Base-by-base conservation (phyloP, 2,113 vertebrate species). In the Atlantisia rogersi region DNA sequence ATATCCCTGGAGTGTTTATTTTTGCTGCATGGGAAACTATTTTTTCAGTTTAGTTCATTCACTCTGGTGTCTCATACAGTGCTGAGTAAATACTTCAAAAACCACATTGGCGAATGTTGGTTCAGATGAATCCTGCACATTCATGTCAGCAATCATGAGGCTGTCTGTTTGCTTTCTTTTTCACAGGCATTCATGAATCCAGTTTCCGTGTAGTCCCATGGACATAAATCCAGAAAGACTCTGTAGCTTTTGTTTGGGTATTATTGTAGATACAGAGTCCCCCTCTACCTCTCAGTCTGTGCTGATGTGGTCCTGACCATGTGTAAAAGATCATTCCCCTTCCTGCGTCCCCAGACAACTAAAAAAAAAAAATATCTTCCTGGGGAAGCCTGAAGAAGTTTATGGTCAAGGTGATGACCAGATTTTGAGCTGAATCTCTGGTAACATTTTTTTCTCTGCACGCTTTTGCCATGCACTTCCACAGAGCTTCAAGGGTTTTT, bases 121-220 rank as follows among this genome's bases (percentile, higher is more conserved):
- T 44, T 93, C 60, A 81, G 42, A 88, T 48, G n/a, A 86, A 75
- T 89, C 39, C 63, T 92, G n/a, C 13, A 40, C 39, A 71, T 28
- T 29, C 48, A 28, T 56, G 28, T 92, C 39, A 46, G 58, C 48
- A 75, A 42, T 50, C 31, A 39, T 32, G 37, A 77, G n/a, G 71
- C 31, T 65, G 92, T 94, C 76, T 77, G 48, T 91, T 90, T 88
- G 81, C 46, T 93, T 90, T 86, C 71, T 75, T 93, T 79, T 87
- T 55, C 56, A 70, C 46, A 64, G 64, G 44, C n/a, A 78, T 88
- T 92, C 40, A 13, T 46, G 68, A 60, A 52, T 53, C 48, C 50
- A 60, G 42, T 83, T 90, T 85, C 67, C 55, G 5, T 48, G 9
- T 81, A 80, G 42, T 52, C 32, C 78, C 42, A 19, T 44, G 31